Evolutionary conservation across 2,888 invertebrate species (phyloP), one percentile per base, ranked within the genome.

Genomic region (Choreutis nemorana): DNA sequence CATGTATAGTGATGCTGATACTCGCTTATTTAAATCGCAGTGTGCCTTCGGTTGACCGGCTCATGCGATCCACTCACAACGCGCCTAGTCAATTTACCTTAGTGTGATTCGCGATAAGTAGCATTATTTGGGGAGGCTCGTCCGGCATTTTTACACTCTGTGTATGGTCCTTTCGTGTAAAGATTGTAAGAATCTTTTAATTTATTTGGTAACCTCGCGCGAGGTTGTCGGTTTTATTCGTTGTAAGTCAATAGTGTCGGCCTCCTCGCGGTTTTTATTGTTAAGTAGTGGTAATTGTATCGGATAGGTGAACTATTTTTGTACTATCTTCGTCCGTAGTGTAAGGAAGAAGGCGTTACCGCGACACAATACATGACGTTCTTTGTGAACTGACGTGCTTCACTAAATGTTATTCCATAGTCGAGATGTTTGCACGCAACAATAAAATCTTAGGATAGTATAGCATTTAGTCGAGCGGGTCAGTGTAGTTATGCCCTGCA

Each of bases 81-180:
- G 62, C 70, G 66, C 72, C 78, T 78, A 78, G 78, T 78, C 78
- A 78, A 78, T 77, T 77, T 78, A 75, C 73, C 70, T 73, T 78
- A 78, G 77, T 78, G 78, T 78, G 77, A 78, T 78, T 75, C 64
- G 71, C 68, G 63, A 56, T 75, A 75, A 77, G 71, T 75, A 75
- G 70, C 60, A 61, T 57, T 62, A 60, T 57, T 52, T 44, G 59
- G 53, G 71, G 72, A 54, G 63, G 56, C 49, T 41, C 29, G 27
- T 38, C 36, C 39, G 33, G 31, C 22, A 20, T 41, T 29, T 34
- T 41, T 51, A 47, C 43, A 50, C 52, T 37, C 44, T 41, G 48
- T 46, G 53, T 52, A 50, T 53, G 37, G 42, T 43, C 35, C 45
- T 36, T 40, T 41, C 32, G 41, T 42, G 41, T 46, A 44, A 23